phyloP scores from a whole-genome alignment of 2,888 invertebrate genomes.

The Theristus sp. region DNA sequence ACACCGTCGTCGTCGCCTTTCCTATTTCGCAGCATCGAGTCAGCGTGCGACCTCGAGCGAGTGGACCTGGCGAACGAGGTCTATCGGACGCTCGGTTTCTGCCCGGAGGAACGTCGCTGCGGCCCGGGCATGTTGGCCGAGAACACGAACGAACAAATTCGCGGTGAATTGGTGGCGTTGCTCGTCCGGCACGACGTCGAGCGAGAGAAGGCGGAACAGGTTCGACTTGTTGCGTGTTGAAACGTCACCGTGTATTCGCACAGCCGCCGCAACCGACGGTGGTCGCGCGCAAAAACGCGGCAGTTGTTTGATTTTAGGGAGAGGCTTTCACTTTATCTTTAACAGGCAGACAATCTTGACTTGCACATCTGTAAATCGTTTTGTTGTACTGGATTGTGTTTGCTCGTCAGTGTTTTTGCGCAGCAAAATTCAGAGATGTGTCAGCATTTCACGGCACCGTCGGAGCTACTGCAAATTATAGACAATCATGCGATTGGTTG shows the following conservation, averaged over 20 bases:
- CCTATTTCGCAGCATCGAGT: slow-evolving; percentile 25
- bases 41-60: slow-evolving; percentile 22
- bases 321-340: too few species aligned
- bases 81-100: slow-evolving; percentile 31
- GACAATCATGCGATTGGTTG: too few species aligned
- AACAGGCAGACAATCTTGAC: too few species aligned
- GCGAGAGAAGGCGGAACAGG: slow-evolving; percentile 19
- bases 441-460: too few species aligned
- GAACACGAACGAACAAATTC: slow-evolving; percentile 27
- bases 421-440: too few species aligned
- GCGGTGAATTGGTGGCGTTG: slow-evolving; percentile 25
- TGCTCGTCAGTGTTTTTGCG: too few species aligned
- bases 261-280: not conserved
- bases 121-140: slow-evolving; percentile 32
- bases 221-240: not conserved
- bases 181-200: slow-evolving; percentile 25
- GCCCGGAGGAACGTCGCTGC: slow-evolving; percentile 20
- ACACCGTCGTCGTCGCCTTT: too few species aligned
- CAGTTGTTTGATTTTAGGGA: too few species aligned
- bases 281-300: too few species aligned
- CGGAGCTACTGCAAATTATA: too few species aligned
- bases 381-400: too few species aligned
- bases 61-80: slow-evolving; percentile 26
- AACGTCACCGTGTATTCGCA: not conserved
- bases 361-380: too few species aligned